Evolutionary conservation across 1,140 invertebrate genomes (phyloP), one percentile per base, ranked within the genome.

Genomic region (Solen grandis): DNA sequence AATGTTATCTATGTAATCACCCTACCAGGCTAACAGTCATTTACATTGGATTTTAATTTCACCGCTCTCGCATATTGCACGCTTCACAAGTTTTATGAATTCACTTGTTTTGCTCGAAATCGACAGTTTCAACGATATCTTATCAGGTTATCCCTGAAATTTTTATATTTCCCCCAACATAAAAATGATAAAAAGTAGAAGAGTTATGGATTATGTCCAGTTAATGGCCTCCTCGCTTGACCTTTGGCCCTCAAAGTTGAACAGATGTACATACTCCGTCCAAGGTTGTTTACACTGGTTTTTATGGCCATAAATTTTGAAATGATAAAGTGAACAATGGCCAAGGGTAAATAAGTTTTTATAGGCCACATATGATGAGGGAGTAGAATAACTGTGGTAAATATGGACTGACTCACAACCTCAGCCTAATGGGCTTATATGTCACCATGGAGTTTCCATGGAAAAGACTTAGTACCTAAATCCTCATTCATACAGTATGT

Each of bases 151-250:
- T 75, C 52, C 52, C 38, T 19, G 72, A 75, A 50, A 27, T 75
- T 63, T 75, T 60, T 75, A 63, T 75, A 75, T 75, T 75, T 63
- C 72, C 22, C 72, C 72, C 33, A 36, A 38, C 72, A 75, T 75
- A 75, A 75, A 75, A 75, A 63, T 46, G 72, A 75, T 75, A 75
- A 75, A 62, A 38, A 36, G 41, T 75, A 41, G 59, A 75, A 63
- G 59, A 75, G 27, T 75, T 75, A 75, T 75, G 72, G 72, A 60
- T 63, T 75, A 63, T 75, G 72, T 75, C 72, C 72, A 75, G 60
- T 75, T 75, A 50, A 75, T 75, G 72, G 35, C 57, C 59, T 75
- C 13, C 22, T 50, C n/a, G 35, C 46, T 19, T 75, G 72, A 75
- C 72, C 72, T 63, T 75, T 75, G 31, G 19, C 36, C 54, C 5